A percentile compares a stretch with the other conserved stretches of the same genome.
These are phyloP conservation scores for Pocillopora meandrina DNA, from an alignment of 92 coral and sea anemone genomes.

Conservation along the genomic window DNA sequence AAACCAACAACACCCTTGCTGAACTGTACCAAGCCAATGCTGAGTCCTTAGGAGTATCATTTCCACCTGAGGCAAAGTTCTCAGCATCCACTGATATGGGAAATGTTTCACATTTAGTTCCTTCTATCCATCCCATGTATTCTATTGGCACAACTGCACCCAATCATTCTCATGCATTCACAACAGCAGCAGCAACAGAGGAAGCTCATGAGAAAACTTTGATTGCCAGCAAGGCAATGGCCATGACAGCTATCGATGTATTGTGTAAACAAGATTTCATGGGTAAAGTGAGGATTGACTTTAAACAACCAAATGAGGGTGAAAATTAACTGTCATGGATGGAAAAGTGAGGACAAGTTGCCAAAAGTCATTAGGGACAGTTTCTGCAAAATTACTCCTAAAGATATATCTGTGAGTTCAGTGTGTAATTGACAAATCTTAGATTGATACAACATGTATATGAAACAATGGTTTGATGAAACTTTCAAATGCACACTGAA, in stretches of 20 bases:
- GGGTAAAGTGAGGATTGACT: conserved; percentile 43
- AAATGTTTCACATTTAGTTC: conserved; percentile 74
- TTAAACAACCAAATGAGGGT: conserved; percentile 16
- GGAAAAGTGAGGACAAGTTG: background rate
- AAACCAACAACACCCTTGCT: conserved; percentile 74
- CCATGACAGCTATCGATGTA: conserved; percentile 87
- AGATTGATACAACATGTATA: too few relatives aligned
- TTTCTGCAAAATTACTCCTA: background rate
- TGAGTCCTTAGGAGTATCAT: conserved; percentile 77
- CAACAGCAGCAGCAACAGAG: conserved; percentile 72
- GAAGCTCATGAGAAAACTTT: conserved; percentile 74
- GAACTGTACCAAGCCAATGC: conserved; percentile 83
- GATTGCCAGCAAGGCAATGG: conserved; percentile 82
- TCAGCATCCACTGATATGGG: conserved; percentile 83
- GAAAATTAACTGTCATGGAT: background rate
- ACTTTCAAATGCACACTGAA: too few relatives aligned
- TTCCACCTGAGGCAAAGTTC: conserved; percentile 39
- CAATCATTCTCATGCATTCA: conserved; percentile 82
- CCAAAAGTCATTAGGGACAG: background rate
- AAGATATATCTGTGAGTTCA: too few relatives aligned
- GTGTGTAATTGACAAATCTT: too few relatives aligned
- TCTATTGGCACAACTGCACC: conserved; percentile 71
- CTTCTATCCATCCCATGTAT: conserved; percentile 74
- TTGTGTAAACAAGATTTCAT: conserved; percentile 61
- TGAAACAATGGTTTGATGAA: too few relatives aligned